Conservation (phyloP, 2,113 vertebrate genomes). For the Dipodomys spectabilis region DNA sequence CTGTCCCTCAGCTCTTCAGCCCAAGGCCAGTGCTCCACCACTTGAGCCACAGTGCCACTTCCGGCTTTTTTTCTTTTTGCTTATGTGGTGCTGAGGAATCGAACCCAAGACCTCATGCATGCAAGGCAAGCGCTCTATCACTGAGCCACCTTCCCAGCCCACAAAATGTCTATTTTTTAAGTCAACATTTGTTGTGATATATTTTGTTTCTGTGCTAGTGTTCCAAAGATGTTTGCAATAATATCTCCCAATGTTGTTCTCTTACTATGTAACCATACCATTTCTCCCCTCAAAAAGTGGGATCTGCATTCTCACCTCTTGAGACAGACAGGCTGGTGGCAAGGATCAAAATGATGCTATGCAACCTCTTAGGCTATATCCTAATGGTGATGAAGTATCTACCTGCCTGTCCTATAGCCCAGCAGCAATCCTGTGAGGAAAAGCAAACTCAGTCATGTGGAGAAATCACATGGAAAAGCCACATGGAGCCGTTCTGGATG, state of each 20-base stretch:
- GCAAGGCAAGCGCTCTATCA: no score
- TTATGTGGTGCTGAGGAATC: no score
- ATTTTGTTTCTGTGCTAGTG: slow-evolving; percentile 4
- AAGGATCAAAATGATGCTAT: not conserved
- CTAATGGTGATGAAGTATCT: not conserved
- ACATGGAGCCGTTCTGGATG: not conserved
- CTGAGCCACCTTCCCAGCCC: no score
- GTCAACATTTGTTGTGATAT: not conserved
- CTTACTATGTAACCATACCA: not conserved
- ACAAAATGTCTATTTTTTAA: not conserved
- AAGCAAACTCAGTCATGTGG: not conserved
- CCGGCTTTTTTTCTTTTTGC: no score
- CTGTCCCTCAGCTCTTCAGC: no score
- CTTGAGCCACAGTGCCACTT: no score
- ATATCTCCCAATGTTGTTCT: not conserved
- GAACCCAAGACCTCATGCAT: no score
- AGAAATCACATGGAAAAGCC: slow-evolving; percentile 18
- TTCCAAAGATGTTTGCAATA: slow-evolving; percentile 1
- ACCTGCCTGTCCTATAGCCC: not conserved
- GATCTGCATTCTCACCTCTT: not conserved
- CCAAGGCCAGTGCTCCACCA: no score
- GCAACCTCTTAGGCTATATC: not conserved
- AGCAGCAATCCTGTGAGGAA: not conserved
- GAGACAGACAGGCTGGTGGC: not conserved
- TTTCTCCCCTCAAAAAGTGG: not conserved